Base-by-base conservation (phyloP, 2,797 vertebrate species). In the Pseudocheirus occidentalis region DNA sequence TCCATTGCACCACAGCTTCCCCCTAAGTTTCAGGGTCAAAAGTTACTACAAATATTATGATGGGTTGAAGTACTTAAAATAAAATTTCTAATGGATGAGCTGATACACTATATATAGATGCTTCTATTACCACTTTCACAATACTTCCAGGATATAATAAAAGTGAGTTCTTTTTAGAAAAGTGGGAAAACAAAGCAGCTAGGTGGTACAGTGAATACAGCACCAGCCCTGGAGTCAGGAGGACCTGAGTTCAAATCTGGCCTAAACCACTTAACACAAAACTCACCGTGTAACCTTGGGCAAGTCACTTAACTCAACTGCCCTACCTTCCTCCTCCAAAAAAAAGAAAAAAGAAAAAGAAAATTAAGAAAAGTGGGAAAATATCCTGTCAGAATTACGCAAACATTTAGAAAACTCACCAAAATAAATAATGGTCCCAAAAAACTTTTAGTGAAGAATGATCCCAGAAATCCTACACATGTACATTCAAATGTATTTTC, bases 31-130 rank as follows among this genome's bases (percentile, higher is more conserved):
- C n/a, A 40, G 1, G 12, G 40, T 81, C 40, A 81, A 81, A 81
- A 81, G 40, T 46, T 24, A 73, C 13, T 73, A 46, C 40, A 81
- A 46, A 81, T 21, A 46, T 46, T 46, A 21, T 73, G n/a, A 73
- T 18, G 40, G 29, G 2, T 46, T 46, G 7, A 81, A 73, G n/a
- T 73, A n/a, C 5, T 55, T 73, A 73, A 40, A 81, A 66, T 6
- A n/a, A 12, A 11, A 50, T 40, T 90, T 59, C 81, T 1, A 10
- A 21, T 46, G 29, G 56, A 54, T 90, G 50, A 54, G 27, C 7
- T 31, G 57, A 53, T 92, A 81, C 10, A 52, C n/a, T 27, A 5
- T 3, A 28, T 27, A 5, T 3, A 28, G 40, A 9, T 0, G 0
- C 6, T 90, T 5, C 5, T 52, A 31, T n/a, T 66, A 52, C 16